Percentiles rank a stretch among this genome's conserved stretches.
These are phyloP conservation scores for Cisticola juncidis DNA, from an alignment of 2,113 vertebrate genomes.

Conservation along the genomic window DNA sequence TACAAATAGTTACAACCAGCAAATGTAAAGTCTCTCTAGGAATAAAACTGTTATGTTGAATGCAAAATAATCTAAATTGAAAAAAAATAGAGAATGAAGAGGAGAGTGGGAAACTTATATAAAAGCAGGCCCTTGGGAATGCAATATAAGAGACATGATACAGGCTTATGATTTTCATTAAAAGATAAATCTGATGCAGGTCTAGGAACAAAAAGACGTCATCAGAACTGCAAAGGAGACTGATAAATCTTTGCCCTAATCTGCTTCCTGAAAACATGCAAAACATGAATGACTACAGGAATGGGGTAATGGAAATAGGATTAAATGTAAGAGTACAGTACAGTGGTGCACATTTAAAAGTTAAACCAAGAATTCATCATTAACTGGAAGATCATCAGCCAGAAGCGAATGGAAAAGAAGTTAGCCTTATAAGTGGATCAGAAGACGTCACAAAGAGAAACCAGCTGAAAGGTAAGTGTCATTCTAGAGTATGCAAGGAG, in stretches of 20 bases:
- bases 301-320: neutral
- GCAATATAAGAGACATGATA: neutral
- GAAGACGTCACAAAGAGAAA: neutral
- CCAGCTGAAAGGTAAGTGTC: neutral
- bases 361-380: neutral
- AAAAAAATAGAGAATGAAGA: neutral
- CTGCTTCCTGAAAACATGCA: neutral
- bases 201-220: neutral
- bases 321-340: neutral
- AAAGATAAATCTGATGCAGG: neutral
- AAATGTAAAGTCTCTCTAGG: neutral
- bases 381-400: neutral
- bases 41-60: neutral
- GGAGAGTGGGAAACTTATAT: neutral
- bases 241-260: neutral
- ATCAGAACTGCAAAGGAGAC: neutral
- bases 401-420: neutral
- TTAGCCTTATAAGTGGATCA: neutral
- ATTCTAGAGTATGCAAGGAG: neutral
- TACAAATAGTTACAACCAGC: neutral
- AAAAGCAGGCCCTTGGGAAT: neutral
- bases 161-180: neutral
- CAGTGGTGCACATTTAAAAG: neutral
- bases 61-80: neutral
- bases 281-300: neutral